Evolutionary conservation across 2,888 invertebrate species (phyloP).

Genomic region (Lasioglossum calceatum): DNA sequence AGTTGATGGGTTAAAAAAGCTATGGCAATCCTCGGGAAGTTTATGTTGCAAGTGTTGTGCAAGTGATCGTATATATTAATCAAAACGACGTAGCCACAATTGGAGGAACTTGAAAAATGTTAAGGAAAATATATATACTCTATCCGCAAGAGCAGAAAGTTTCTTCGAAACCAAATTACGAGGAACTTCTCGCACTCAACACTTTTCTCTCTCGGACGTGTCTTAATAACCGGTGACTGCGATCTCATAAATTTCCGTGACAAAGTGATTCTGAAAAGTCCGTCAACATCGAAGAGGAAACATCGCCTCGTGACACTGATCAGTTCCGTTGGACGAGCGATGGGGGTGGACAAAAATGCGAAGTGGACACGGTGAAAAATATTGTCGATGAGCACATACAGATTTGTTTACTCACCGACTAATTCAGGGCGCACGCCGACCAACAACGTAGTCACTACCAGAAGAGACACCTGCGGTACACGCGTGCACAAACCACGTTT

Average conservation of each 20-base stretch:
- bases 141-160: not conserved
- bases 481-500: constrained; percentile 72
- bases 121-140: not conserved
- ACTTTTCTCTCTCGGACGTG: no score
- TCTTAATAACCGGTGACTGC: not conserved
- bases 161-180: not conserved
- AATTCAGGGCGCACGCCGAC: constrained; percentile 78
- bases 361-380: not conserved
- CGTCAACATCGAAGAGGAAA: not conserved
- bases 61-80: not conserved
- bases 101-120: not conserved
- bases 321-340: not conserved
- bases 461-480: constrained; percentile 70
- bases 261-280: not conserved
- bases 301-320: not conserved
- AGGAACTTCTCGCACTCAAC: not conserved
- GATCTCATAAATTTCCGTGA: not conserved
- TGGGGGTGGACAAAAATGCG: not conserved
- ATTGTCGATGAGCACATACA: not conserved
- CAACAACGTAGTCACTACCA: constrained; percentile 73
- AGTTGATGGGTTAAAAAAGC: not conserved
- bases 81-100: not conserved
- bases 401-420: constrained; percentile 78
- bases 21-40: not conserved
- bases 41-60: not conserved